phyloP scores from a whole-genome alignment of 2,797 vertebrate species.

The Ctenopoma kingsleyae region DNA sequence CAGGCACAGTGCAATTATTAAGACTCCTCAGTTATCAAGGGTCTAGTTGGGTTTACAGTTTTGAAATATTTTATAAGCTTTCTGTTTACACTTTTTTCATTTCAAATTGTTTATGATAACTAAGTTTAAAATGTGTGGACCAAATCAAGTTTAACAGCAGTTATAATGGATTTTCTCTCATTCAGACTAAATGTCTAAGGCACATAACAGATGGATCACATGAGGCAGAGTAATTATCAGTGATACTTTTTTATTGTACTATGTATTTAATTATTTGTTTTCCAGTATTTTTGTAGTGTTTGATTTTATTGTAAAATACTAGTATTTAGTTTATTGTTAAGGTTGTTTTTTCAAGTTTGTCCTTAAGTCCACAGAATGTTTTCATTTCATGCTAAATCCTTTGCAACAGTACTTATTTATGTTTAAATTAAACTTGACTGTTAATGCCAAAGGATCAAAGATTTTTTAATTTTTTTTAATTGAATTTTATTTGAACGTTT shows the following conservation, averaged over 20 bases:
- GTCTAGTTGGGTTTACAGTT: conserved; percentile 29
- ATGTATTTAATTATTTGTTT: conserved; percentile 39
- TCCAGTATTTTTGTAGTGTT: conserved; percentile 22
- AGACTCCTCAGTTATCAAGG: conserved; percentile 22
- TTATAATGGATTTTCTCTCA: conserved; percentile 18
- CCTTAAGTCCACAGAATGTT: conserved; percentile 2
- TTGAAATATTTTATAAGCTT: conserved; percentile 33
- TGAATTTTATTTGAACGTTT: conserved; percentile 22
- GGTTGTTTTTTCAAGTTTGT: neutral
- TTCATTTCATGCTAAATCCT: conserved; percentile 4
- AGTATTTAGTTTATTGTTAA: conserved; percentile 18
- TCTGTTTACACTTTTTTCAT: conserved; percentile 68
- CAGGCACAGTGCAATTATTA: conserved; percentile 47
- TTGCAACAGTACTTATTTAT: conserved; percentile 19
- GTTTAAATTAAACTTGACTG: conserved; percentile 9
- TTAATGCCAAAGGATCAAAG: conserved; percentile 11
- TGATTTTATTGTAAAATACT: conserved; percentile 30
- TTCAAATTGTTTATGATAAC: conserved; percentile 31
- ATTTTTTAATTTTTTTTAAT: neutral
- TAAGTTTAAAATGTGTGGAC: conserved; percentile 39
- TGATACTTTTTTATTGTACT: conserved; percentile 38
- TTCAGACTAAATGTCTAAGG: conserved; percentile 27
- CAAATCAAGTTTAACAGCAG: conserved; percentile 29
- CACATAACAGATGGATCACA: neutral
- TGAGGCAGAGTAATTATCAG: conserved; percentile 7